phyloP scores from a whole-genome alignment of 2,113 vertebrate genomes.

The Cheirogaleus medius region DNA sequence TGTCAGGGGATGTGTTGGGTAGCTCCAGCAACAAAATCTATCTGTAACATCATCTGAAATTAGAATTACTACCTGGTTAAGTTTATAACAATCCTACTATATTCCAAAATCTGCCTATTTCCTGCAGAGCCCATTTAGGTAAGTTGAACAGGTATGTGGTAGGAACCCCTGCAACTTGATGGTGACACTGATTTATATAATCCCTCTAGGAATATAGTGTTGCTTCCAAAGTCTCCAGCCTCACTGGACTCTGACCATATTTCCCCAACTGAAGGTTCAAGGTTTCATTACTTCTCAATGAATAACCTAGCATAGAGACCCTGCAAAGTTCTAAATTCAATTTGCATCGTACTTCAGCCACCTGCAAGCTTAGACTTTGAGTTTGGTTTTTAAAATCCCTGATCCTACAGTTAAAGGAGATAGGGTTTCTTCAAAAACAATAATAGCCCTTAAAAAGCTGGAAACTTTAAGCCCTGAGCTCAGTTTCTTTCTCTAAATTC shows the following conservation, averaged over 20 bases:
- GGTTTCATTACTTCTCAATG: neutral
- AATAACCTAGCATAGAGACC: neutral
- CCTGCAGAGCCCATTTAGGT: neutral
- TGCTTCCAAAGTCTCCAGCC: neutral
- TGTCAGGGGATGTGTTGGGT: neutral
- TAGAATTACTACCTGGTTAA: neutral
- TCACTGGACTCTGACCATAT: neutral
- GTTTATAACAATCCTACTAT: neutral
- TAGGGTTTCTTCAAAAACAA: neutral
- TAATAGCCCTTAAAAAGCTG: neutral
- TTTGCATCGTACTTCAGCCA: neutral
- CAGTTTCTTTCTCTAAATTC: neutral
- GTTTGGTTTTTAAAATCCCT: neutral
- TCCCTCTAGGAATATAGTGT: neutral
- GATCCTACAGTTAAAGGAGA: neutral
- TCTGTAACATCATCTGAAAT: neutral
- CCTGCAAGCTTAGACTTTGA: neutral
- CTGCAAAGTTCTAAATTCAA: neutral
- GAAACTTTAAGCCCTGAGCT: neutral
- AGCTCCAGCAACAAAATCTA: neutral
- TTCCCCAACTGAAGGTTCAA: neutral
- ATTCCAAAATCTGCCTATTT: neutral
- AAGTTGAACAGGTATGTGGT: neutral
- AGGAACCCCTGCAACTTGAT: neutral
- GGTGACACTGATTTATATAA: neutral